Evolutionary conservation across 2,888 invertebrate genomes (phyloP), one percentile per base, ranked within the genome.

Genomic region (Archips xylosteana): DNA sequence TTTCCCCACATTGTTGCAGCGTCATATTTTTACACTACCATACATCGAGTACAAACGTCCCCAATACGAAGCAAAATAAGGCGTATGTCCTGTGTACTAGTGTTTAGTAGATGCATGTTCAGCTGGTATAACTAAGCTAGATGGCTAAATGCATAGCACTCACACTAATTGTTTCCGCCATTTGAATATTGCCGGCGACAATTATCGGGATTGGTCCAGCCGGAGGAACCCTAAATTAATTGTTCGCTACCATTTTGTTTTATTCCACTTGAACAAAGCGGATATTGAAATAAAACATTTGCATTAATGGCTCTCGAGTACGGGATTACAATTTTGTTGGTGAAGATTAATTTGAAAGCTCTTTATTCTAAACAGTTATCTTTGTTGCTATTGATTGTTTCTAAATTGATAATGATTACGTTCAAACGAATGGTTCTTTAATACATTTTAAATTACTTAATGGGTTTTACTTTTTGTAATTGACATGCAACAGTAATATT

Each of bases 131-230:
- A 74, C 77, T 74, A 66, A 78, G 82, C 36, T 78, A 80, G 80
- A 77, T 79, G 76, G 81, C 81, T 80, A 84, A 88, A 85, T 86
- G 85, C 87, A 83, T 82, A 89, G 94, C 95, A 95, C 95, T 95
- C 87, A 88, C 83, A 82, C 86, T 95, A 95, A 95, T 95, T 94
- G 92, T 95, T 94, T 91, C 90, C 92, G 92, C 91, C 94, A 94
- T 94, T 94, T 94, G 92, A 94, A 94, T 94, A 94, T 94, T 92
- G 92, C 92, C 85, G 84, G 82, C 83, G 91, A 94, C 94, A 93
- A 93, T 94, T 94, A 92, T 88, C 83, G 34, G 85, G 91, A 94
- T 94, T 92, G 94, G 94, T 90, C 91, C 90, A 86, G 86, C 84
- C 85, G 88, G 80, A 83, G 85, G 85, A 82, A 81, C 92, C 91